Evolutionary conservation across 2,888 invertebrate species (phyloP).

Genomic region (Scaptodrosophila latifasciaeformis): DNA sequence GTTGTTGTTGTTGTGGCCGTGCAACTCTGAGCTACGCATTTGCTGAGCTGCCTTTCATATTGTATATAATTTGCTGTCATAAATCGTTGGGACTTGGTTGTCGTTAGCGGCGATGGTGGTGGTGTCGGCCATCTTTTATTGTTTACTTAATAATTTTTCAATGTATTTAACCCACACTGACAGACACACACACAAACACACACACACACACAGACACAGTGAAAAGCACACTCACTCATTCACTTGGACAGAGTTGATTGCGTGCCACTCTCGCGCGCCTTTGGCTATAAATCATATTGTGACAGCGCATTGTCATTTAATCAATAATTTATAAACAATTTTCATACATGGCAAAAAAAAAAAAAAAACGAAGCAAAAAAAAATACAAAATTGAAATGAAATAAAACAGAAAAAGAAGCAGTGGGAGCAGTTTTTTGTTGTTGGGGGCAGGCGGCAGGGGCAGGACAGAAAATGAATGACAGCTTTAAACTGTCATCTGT

Average conservation of each 20-base stretch:
- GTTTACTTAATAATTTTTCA: conserved; percentile 65
- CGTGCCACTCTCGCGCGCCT: conserved; percentile 36
- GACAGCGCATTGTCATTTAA: conserved; percentile 71
- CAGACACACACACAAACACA: conserved; percentile 33
- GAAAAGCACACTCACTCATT: too few relatives aligned
- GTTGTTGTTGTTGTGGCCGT: conserved; percentile 31
- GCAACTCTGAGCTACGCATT: conserved; percentile 43
- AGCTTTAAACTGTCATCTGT: conserved; percentile 44
- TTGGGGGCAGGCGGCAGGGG: too few relatives aligned
- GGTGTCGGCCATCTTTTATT: conserved; percentile 62
- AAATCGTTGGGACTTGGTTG: conserved; percentile 36
- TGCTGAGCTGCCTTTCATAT: conserved; percentile 26
- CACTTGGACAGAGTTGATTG: too few relatives aligned
- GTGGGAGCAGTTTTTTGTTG: not conserved
- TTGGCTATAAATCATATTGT: conserved; percentile 67
- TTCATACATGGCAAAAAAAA: conserved; percentile 18
- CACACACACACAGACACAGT: conserved; percentile 31
- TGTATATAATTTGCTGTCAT: conserved; percentile 60
- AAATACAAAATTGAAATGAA: too few relatives aligned
- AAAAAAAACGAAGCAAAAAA: conserved; percentile 1
- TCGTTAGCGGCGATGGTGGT: conserved; percentile 10
- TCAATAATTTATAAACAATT: conserved; percentile 71
- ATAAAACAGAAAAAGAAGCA: too few relatives aligned
- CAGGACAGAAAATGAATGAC: conserved; percentile 28
- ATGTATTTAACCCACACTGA: conserved; percentile 36